Conservation (phyloP, 2,113 vertebrate species). For the Synchiropus splendidus region DNA sequence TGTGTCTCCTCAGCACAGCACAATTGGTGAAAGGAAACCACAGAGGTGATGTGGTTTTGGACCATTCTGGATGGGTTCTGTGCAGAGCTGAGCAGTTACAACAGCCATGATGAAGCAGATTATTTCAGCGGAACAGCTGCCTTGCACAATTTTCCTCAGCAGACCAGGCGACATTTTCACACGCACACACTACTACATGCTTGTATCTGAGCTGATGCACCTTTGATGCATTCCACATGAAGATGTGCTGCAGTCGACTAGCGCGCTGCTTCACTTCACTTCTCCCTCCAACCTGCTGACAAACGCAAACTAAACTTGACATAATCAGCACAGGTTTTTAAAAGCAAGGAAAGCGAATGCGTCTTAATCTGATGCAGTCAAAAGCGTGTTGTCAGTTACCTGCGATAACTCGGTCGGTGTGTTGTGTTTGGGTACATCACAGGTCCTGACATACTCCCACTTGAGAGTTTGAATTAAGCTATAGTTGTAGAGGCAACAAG, state of each 20-base stretch:
- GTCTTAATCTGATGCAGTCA: conserved; percentile 14
- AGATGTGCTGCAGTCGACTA: conserved; percentile 35
- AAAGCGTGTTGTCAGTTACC: conserved; percentile 8
- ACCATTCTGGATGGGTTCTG: no score
- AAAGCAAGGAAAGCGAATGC: conserved; percentile 17
- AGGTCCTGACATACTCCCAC: not conserved
- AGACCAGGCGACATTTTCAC: conserved; percentile 2
- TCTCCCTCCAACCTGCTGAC: conserved; percentile 6
- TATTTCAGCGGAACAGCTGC: no score
- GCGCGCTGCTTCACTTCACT: conserved; percentile 13
- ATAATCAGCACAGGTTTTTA: conserved; percentile 47
- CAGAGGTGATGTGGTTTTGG: no score
- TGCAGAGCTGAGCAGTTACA: no score
- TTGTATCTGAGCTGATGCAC: conserved; percentile 35
- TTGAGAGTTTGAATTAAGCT: no score
- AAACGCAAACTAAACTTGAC: conserved; percentile 43
- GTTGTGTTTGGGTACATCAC: not conserved
- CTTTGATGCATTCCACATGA: conserved; percentile 26
- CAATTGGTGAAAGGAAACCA: no score
- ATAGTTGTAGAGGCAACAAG: no score
- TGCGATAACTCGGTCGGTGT: conserved; percentile 29
- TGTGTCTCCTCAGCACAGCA: conserved; percentile 3
- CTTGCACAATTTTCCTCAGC: conserved; percentile 8
- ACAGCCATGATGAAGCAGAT: no score
- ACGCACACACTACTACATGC: conserved; percentile 6